Percentiles rank a stretch among this genome's conserved stretches.
Conservation (phyloP, 2,113 vertebrate genomes). For the Chrysemys picta region DNA sequence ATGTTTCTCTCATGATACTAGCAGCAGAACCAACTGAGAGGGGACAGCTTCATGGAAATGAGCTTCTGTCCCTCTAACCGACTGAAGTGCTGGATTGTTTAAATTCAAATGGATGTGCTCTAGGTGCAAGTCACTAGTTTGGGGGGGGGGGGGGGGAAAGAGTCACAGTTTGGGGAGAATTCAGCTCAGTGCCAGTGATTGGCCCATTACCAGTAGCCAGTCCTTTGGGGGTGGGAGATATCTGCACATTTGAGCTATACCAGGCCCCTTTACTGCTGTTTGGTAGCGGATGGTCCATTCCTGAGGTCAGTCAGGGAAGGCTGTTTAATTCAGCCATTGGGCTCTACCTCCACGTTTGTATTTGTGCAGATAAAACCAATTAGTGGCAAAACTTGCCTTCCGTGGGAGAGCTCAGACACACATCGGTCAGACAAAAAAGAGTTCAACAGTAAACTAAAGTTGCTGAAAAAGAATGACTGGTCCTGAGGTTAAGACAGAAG, state of each 20-base stretch:
- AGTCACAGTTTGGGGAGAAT: background rate
- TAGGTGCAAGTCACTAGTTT: background rate
- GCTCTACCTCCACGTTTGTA: background rate
- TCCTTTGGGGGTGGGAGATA: background rate
- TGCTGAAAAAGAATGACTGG: background rate
- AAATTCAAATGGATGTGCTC: background rate
- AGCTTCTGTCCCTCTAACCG: background rate
- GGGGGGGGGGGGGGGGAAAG: background rate
- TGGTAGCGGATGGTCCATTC: background rate
- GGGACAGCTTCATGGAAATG: background rate
- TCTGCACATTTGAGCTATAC: background rate
- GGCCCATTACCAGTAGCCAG: background rate
- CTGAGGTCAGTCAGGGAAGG: background rate
- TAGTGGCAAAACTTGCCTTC: background rate
- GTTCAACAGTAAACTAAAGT: background rate
- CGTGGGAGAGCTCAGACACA: background rate
- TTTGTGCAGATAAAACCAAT: background rate
- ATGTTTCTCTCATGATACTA: background rate
- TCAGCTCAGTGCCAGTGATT: background rate
- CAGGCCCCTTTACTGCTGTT: constrained; percentile 11
- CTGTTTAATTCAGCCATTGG: background rate
- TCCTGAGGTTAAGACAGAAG: background rate
- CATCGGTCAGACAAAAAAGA: background rate
- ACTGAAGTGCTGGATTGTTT: background rate
- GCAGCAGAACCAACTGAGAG: background rate